These are phyloP conservation scores for Ditylenchus weischeri DNA, from an alignment of 2,888 invertebrate genomes.

Conservation along the genomic window DNA sequence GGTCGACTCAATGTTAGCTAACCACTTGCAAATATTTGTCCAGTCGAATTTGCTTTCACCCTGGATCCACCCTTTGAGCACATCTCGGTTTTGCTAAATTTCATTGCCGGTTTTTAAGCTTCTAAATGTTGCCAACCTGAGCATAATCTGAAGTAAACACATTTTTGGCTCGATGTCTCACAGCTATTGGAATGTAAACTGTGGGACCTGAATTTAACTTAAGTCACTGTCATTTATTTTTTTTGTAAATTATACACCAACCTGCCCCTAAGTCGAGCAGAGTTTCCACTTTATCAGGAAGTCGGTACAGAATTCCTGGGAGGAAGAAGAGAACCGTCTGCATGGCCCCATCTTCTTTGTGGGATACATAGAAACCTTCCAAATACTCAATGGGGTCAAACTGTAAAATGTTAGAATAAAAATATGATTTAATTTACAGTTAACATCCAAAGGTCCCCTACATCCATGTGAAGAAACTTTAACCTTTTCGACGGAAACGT, in stretches of 20 bases:
- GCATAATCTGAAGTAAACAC: constrained; percentile 57
- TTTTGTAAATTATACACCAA: neutral
- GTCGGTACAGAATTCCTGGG: constrained; percentile 55
- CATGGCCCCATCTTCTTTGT: constrained; percentile 56
- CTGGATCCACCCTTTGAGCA: constrained; percentile 49
- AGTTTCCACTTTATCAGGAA: constrained; percentile 46
- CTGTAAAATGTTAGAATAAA: constrained; percentile 36
- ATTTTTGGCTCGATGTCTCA: constrained; percentile 43
- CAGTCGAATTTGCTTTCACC: constrained; percentile 47
- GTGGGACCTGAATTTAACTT: constrained; percentile 37
- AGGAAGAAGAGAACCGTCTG: constrained; percentile 57
- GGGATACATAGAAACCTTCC: constrained; percentile 52
- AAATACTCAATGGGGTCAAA: constrained; percentile 54
- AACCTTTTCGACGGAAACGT: no score
- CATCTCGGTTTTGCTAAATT: constrained; percentile 44
- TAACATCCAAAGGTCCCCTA: no score
- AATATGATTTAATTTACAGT: no score
- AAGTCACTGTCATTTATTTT: constrained; percentile 12
- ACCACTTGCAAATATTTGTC: constrained; percentile 54
- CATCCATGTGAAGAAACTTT: no score
- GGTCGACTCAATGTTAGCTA: constrained; percentile 51
- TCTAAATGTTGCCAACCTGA: constrained; percentile 12
- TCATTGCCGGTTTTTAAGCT: neutral
- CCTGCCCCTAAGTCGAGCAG: constrained; percentile 56
- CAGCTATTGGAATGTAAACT: constrained; percentile 49